Evolutionary conservation across 1,140 invertebrate species (phyloP), one percentile per base, ranked within the genome.

Genomic region (Diabrotica virgifera): DNA sequence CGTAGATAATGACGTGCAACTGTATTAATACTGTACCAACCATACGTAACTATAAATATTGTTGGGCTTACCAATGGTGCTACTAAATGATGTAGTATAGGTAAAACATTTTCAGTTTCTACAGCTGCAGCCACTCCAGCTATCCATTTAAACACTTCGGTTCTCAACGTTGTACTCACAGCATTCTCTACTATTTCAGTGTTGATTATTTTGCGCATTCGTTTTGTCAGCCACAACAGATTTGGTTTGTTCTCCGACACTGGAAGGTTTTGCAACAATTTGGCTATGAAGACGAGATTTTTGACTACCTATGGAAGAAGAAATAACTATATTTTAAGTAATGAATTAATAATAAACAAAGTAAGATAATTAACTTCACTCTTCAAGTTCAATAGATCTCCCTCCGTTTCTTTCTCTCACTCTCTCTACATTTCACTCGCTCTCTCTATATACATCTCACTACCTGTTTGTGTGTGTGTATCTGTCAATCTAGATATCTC

Each of bases 71-170:
- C 85, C 5, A 94, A 72, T 2, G 89, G 84, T 35, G 85, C 83
- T 63, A 93, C 77, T 10, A 92, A 78, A 57, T 84, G 79, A 60
- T 79, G 79, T 11, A 88, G 71, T 56, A 88, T 71, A 3, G 80
- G 74, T 1, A 79, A 72, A 6, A 92, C 67, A 40, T 79, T 75
- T 0, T 85, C 80, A 35, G 83, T 66, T 5, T 83, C 83, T 9
- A 91, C 75, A 51, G 85, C 82, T 5, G 85, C 76, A 13, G 82
- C 74, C 9, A 91, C 68, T 0, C 86, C 89, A 37, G 86, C 89
- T n/a, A 90, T 84, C 78, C 87, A 92, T 67, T 89, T 89, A 63
- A 92, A 91, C 12, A 89, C 88, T 90, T 73, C 66, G 56, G 83
- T 85, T 81, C 82, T 86, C 83, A 80, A 87, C 82, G 71, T 78